Evolutionary conservation across 1,140 invertebrate genomes (phyloP), one percentile per base, ranked within the genome.

Genomic region (Drosophila tristis): DNA sequence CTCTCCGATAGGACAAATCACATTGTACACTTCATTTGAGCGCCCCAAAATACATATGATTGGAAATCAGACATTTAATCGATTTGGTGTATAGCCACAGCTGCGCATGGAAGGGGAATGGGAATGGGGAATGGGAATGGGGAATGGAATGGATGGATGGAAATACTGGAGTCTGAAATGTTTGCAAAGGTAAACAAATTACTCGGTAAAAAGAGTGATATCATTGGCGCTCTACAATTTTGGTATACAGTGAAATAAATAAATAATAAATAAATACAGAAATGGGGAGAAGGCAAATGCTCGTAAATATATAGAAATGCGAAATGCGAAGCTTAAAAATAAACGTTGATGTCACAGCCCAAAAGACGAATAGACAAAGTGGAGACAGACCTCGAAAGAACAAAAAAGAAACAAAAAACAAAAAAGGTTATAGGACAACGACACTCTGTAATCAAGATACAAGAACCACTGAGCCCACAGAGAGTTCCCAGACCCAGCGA

Each of bases 401-500:
- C 16, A 20, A 20, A 2, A 20, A 20, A 20, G 2, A 20, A 20
- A 20, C 20, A 20, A 20, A 20, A 20, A 20, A 20, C 20, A 78
- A 75, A 74, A 80, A 90, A 90, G 86, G 85, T 90, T 90, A 90
- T 68, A 85, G 85, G 85, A 90, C 85, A 90, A 81, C 80, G 85
- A 74, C 84, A 64, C 72, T 73, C 72, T 73, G 67, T 57, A 74
- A 68, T 47, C 66, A 75, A 70, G 72, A 74, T 67, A 44, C 25
- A 56, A 66, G 54, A 55, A 20, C 31, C 48, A 60, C 58, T 42
- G 25, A 74, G 54, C 53, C 54, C 31, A 8, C 9, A 0, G 31
- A 35, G 20, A 20, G 20, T 20, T 62, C 39, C 16, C 65, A 70
- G 51, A 45, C 58, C 8, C 11, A 56, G 26, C 71, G 60, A 74